phyloP scores from a whole-genome alignment of 2,888 invertebrate genomes.

The Pelosia muscerda region DNA sequence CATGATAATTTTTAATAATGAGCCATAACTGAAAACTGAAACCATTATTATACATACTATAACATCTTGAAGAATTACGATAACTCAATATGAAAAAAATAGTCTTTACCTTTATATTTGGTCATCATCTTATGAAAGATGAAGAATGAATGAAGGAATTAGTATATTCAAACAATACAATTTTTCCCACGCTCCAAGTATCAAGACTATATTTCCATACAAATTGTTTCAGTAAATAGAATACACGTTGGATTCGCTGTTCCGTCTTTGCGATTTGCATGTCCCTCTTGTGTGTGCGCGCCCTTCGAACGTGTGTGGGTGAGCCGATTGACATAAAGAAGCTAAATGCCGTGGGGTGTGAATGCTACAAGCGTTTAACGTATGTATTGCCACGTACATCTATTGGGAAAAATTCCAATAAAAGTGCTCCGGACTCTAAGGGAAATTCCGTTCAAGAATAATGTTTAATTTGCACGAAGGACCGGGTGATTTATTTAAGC shows the following conservation, averaged over 20 bases:
- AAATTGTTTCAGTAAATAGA: conserved; percentile 80
- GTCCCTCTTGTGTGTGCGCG: conserved; percentile 57
- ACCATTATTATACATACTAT: too few relatives aligned
- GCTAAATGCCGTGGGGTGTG: conserved; percentile 80
- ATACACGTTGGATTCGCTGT: conserved; percentile 83
- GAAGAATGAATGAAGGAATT: neutral
- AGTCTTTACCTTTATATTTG: too few relatives aligned
- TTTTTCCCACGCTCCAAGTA: conserved; percentile 48
- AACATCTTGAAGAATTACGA: too few relatives aligned
- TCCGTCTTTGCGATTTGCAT: conserved; percentile 84
- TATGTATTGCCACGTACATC: conserved; percentile 86
- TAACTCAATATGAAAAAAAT: too few relatives aligned
- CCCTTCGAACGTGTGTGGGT: conserved; percentile 36
- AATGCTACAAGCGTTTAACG: conserved; percentile 71
- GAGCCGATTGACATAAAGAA: conserved; percentile 78
- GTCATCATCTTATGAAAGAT: neutral
- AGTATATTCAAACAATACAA: neutral
- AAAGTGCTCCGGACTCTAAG: conserved; percentile 73
- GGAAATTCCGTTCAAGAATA: conserved; percentile 76
- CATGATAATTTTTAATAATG: too few relatives aligned
- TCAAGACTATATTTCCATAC: conserved; percentile 56
- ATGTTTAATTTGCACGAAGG: conserved; percentile 83
- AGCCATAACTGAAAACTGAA: too few relatives aligned
- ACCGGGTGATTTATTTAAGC: conserved; percentile 71
- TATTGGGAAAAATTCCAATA: conserved; percentile 85